A percentile compares a stretch with the other conserved stretches of the same genome.
Conservation (phyloP, 1,140 invertebrate species). For the Lepidurus apus region DNA sequence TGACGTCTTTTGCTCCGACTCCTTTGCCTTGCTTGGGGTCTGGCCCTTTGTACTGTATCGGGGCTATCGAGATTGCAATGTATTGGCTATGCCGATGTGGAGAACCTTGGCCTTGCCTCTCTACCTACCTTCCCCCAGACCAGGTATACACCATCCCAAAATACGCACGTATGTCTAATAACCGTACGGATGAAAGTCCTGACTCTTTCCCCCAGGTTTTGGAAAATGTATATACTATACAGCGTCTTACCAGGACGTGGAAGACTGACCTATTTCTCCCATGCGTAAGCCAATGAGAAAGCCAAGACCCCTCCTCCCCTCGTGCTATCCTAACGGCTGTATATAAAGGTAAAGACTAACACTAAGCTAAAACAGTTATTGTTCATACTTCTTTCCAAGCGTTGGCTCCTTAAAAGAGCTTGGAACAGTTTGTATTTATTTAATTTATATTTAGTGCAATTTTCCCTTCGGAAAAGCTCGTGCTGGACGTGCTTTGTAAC, state of each 20-base stretch:
- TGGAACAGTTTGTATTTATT: background rate
- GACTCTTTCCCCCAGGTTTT: background rate
- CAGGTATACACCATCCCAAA: background rate
- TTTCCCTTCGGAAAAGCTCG: background rate
- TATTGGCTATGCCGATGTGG: background rate
- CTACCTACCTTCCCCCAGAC: background rate
- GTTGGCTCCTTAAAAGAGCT: background rate
- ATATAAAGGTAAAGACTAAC: background rate
- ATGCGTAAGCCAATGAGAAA: constrained; percentile 5
- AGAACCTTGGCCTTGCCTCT: background rate
- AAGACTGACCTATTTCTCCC: constrained; percentile 1
- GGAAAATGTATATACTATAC: background rate
- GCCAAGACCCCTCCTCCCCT: background rate
- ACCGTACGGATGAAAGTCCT: background rate
- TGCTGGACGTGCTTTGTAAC: background rate
- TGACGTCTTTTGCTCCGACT: background rate
- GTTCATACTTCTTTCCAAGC: background rate
- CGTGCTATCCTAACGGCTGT: background rate
- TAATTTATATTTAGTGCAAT: constrained; percentile 16
- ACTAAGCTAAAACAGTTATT: background rate
- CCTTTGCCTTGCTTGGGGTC: background rate
- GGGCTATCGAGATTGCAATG: background rate
- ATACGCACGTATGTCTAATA: background rate
- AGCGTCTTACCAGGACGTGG: background rate
- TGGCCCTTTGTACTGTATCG: background rate